Evolutionary conservation across 2,797 vertebrate species (phyloP), one percentile per base, ranked within the genome.

Genomic region (Diplodus puntazzo): DNA sequence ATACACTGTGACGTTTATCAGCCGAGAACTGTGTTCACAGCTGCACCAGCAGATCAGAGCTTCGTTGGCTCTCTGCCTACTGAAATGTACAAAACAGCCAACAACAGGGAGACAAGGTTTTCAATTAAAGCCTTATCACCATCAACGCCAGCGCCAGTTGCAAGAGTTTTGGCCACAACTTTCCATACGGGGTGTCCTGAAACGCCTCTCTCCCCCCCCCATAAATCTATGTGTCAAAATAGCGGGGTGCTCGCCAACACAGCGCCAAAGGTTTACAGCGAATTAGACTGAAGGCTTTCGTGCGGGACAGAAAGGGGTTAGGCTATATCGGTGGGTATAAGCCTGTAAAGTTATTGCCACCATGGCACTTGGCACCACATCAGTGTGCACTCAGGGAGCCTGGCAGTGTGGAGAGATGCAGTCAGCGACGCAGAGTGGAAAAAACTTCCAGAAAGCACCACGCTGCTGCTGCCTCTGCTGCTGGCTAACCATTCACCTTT

Each of bases 211-310:
- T 27, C 27, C 87, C 75, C 72, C 87, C 74, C 18, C 48, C 34
- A 64, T 77, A 23, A 50, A 71, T 62, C 82, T 86, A 88, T 81
- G 90, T 86, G 91, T 93, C 91, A 93, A 71, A 90, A 77, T 89
- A 85, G 80, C 72, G 48, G 73, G 83, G 65, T n/a, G 75, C 73
- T 72, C 14, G 30, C 45, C 34, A 75, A 57, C 52, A 42, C 86
- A 74, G 73, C 57, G 60, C 61, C 84, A 86, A 83, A 87, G 65
- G 67, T 79, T 34, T 63, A 43, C 77, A 42, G 71, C 50, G 27
- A 75, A 34, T 43, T 46, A 50, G 20, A 27, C 58, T 1, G 21
- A 16, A 20, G 21, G 46, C 4, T 69, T 63, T 16, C 10, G n/a
- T n/a, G 30, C 0, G 54, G 34, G 39, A 43, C 65, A 21, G 39